Conservation (phyloP, 2,797 vertebrate genomes). For the Ficedula albicollis region DNA sequence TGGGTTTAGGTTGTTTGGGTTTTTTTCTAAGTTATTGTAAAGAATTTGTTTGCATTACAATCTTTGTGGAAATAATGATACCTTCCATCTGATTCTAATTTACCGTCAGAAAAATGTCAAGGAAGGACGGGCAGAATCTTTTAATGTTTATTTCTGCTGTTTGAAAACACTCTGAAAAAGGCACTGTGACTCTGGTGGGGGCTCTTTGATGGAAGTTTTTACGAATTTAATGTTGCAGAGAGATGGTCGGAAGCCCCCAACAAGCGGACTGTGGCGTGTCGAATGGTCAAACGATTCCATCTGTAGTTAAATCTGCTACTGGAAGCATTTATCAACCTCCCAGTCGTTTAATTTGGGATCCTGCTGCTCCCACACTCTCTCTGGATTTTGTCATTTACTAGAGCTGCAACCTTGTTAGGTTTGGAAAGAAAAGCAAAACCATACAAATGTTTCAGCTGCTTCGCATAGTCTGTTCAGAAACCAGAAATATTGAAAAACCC, state of each 20-base stretch:
- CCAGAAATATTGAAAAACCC: neutral
- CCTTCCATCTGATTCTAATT: slow-evolving; percentile 63
- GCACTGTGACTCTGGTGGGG: neutral
- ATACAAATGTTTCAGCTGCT: neutral
- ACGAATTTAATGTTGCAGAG: slow-evolving; percentile 57
- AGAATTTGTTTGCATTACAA: slow-evolving; percentile 20
- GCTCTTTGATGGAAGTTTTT: slow-evolving; percentile 54
- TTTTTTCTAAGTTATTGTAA: neutral
- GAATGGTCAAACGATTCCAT: slow-evolving; percentile 67
- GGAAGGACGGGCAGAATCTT: slow-evolving; percentile 12
- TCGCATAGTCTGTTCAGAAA: neutral
- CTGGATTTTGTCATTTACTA: slow-evolving; percentile 63
- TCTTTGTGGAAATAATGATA: slow-evolving; percentile 46
- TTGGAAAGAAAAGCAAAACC: slow-evolving; percentile 43
- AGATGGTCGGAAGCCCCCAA: slow-evolving; percentile 43
- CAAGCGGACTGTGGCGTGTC: slow-evolving; percentile 3
- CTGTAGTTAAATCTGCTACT: slow-evolving; percentile 56
- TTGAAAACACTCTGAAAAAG: slow-evolving; percentile 40
- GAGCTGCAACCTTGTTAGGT: neutral
- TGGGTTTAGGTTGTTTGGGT: neutral
- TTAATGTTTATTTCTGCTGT: slow-evolving; percentile 39
- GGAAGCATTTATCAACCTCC: slow-evolving; percentile 53
- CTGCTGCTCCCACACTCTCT: slow-evolving; percentile 53
- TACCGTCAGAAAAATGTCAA: slow-evolving; percentile 26
- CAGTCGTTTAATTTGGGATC: slow-evolving; percentile 51